These are phyloP conservation scores for Zoanthus sociatus DNA, from an alignment of 92 coral and sea anemone species.

Conservation along the genomic window DNA sequence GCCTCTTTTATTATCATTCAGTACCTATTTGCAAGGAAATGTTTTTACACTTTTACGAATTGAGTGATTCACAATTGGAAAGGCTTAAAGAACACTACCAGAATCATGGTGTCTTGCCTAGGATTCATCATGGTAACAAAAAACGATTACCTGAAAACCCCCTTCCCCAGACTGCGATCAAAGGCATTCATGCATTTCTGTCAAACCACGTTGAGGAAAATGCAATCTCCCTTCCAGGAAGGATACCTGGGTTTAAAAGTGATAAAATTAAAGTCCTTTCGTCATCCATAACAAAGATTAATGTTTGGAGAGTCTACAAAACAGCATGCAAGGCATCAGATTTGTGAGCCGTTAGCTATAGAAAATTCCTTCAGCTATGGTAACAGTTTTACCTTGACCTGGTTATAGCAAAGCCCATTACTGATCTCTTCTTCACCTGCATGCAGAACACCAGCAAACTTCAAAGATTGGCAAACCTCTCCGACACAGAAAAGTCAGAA, in stretches of 20 bases:
- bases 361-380: slow-evolving; percentile 46
- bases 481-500: slow-evolving; percentile 64
- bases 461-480: slow-evolving; percentile 60
- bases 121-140: slow-evolving; percentile 48
- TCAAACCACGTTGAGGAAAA: slow-evolving; percentile 50
- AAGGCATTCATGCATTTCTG: slow-evolving; percentile 38
- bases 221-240: slow-evolving; percentile 55
- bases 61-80: slow-evolving; percentile 66
- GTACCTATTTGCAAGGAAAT: slow-evolving; percentile 62
- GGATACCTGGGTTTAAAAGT: slow-evolving; percentile 35
- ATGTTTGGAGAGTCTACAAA: slow-evolving; percentile 50
- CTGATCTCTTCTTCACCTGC: slow-evolving; percentile 68
- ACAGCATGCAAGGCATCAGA: slow-evolving; percentile 57
- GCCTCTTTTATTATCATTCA: slow-evolving; percentile 54
- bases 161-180: slow-evolving; percentile 37
- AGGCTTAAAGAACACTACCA: slow-evolving; percentile 70
- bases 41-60: slow-evolving; percentile 46
- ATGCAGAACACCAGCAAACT: slow-evolving; percentile 68
- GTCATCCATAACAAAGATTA: slow-evolving; percentile 15
- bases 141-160: slow-evolving; percentile 48
- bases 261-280: slow-evolving; percentile 23
- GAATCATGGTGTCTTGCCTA: slow-evolving; percentile 33
- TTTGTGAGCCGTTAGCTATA: slow-evolving; percentile 56
- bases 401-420: slow-evolving; percentile 71
- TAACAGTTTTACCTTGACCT: background rate